Evolutionary conservation across 2,888 invertebrate species (phyloP).

Genomic region (Chalcis sispes): DNA sequence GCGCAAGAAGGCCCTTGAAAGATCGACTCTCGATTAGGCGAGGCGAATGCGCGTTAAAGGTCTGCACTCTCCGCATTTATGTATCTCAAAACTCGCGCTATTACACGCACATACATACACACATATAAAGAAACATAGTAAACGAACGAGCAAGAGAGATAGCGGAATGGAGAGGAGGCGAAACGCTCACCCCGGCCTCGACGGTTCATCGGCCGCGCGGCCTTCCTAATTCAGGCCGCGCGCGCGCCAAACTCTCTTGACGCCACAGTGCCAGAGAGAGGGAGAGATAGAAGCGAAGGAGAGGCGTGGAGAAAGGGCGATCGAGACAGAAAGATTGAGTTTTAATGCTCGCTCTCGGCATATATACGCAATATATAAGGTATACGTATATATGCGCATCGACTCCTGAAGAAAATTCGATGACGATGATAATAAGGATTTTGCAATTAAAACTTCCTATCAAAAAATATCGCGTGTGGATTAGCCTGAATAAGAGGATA

Average conservation of each 20-base stretch:
- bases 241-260: constrained; percentile 49
- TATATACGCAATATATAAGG: no score
- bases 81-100: constrained; percentile 20
- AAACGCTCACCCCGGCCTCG: constrained; percentile 69
- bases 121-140: neutral
- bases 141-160: constrained; percentile 20
- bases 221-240: constrained; percentile 70
- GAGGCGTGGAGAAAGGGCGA: constrained; percentile 43
- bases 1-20: constrained; percentile 46
- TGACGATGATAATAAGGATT: constrained; percentile 8
- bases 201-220: constrained; percentile 70
- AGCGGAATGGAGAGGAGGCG: constrained; percentile 43
- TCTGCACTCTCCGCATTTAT: constrained; percentile 17
- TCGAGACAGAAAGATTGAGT: constrained; percentile 33
- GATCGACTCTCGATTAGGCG: constrained; percentile 45
- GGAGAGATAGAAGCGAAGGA: neutral
- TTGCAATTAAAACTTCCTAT: no score
- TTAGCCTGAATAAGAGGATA: no score
- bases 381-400: no score
- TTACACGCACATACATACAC: neutral
- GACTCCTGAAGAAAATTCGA: constrained; percentile 4
- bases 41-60: constrained; percentile 45
- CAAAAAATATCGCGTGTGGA: no score
- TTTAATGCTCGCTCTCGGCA: constrained; percentile 5
- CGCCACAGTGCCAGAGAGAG: constrained; percentile 13